Evolutionary conservation across 2,113 vertebrate species (phyloP), one percentile per base, ranked within the genome.

Genomic region (Syngnathus floridae): DNA sequence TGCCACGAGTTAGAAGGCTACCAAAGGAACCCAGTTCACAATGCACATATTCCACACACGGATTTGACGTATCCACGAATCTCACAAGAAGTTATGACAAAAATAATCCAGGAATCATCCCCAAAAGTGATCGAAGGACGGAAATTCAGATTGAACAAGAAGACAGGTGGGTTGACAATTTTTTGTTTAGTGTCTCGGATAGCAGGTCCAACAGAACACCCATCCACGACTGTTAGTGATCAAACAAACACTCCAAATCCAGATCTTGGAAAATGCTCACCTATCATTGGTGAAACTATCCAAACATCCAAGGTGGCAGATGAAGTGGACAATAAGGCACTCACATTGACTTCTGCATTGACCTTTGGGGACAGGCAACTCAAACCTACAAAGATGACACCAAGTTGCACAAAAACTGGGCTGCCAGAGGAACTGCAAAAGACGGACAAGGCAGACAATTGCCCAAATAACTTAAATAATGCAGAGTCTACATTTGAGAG

Each of bases 101-200:
- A 65, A 16, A 66, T 31, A 26, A 66, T 52, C 35, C 51, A 76
- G 8, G 57, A 77, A n/a, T 54, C 22, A 1, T 49, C 64, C 35
- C 66, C 77, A 57, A 83, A 86, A 43, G 54, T 81, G 31, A 85
- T 82, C 12, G 84, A 79, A 70, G 81, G 73, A 51, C 83, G 79
- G 40, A 85, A 81, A 66, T 83, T 82, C 64, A 78, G 71, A 49
- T 41, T 79, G 17, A 79, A 75, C 43, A 90, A 84, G 75, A 87
- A 80, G 67, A 75, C 76, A 26, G 82, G 86, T 9, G 82, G 82
- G 6, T 59, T 87, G 77, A 90, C 89, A 4, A 81, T 91, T 56
- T 92, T 92, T 73, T 92, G 90, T 62, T 73, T 91, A 21, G 87
- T 92, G 57, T 92, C 91, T 31, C 82, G 88, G 40, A 86, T 80